A percentile compares a stretch with the other conserved stretches of the same genome.
phyloP scores from a whole-genome alignment of 2,113 vertebrate genomes.

The Bungarus multicinctus region DNA sequence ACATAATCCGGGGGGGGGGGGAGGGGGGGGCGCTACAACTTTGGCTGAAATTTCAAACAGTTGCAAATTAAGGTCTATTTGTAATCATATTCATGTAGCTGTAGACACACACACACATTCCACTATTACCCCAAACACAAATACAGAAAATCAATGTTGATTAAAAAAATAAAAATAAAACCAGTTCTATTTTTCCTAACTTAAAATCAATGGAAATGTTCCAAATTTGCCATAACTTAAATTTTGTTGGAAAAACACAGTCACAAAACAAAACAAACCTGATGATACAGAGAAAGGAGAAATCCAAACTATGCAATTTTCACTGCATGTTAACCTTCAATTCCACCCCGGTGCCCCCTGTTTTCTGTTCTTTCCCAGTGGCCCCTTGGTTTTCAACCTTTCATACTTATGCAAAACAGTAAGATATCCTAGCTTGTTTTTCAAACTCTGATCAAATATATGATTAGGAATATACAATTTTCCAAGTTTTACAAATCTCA shows the following conservation, averaged over 20 bases:
- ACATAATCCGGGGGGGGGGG: not conserved
- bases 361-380: not conserved
- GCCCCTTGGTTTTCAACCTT: not conserved
- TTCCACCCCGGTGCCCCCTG: too few species aligned
- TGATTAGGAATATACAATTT: not conserved
- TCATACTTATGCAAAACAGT: not conserved
- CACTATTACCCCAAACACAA: not conserved
- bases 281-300: not conserved
- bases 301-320: not conserved
- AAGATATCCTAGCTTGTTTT: not conserved
- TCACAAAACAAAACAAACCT: not conserved
- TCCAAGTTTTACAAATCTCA: not conserved
- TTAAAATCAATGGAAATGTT: not conserved
- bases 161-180: not conserved
- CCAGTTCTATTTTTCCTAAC: not conserved
- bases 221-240: not conserved
- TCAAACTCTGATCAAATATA: not conserved
- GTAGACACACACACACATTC: not conserved
- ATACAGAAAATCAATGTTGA: too few species aligned
- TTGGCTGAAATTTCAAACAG: too few species aligned
- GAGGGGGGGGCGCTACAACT: too few species aligned
- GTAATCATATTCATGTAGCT: not conserved
- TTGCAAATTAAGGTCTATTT: too few species aligned
- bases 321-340: not conserved
- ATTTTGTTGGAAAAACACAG: not conserved